These are phyloP conservation scores for Azorinus chamasolen DNA, from an alignment of 2,888 invertebrate species.

Conservation along the genomic window DNA sequence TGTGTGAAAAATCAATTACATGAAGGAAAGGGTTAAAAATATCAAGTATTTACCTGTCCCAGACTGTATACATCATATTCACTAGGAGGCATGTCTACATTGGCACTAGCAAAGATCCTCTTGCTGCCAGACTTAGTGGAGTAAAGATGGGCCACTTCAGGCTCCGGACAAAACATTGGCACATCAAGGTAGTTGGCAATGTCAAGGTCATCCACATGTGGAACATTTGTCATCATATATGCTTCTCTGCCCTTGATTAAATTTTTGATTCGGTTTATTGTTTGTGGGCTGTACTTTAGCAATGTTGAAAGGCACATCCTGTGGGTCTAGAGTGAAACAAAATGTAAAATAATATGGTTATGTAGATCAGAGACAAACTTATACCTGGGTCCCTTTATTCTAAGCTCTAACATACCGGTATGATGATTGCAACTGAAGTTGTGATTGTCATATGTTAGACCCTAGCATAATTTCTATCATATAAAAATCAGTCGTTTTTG, in stretches of 20 bases:
- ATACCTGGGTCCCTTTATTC: too few relatives aligned
- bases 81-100: constrained; percentile 84
- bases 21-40: too few relatives aligned
- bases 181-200: constrained; percentile 84
- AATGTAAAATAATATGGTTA: constrained; percentile 1
- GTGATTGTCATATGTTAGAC: too few relatives aligned
- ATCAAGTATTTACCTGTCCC: constrained; percentile 78
- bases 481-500: too few relatives aligned
- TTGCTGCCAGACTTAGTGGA: constrained; percentile 86
- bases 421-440: too few relatives aligned
- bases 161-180: constrained; percentile 84
- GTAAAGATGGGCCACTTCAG: constrained; percentile 85
- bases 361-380: too few relatives aligned
- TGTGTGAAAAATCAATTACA: too few relatives aligned
- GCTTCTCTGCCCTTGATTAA: constrained; percentile 85
- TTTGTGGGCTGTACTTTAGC: constrained; percentile 85
- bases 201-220: constrained; percentile 85
- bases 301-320: constrained; percentile 85
- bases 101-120: constrained; percentile 84
- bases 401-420: too few relatives aligned
- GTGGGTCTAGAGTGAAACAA: constrained; percentile 81
- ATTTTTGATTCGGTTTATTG: constrained; percentile 83
- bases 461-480: too few relatives aligned
- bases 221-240: constrained; percentile 84
- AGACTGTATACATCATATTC: constrained; percentile 86